Base-by-base conservation (phyloP, 2,113 vertebrate genomes). In the Monarcha castaneiventris region DNA sequence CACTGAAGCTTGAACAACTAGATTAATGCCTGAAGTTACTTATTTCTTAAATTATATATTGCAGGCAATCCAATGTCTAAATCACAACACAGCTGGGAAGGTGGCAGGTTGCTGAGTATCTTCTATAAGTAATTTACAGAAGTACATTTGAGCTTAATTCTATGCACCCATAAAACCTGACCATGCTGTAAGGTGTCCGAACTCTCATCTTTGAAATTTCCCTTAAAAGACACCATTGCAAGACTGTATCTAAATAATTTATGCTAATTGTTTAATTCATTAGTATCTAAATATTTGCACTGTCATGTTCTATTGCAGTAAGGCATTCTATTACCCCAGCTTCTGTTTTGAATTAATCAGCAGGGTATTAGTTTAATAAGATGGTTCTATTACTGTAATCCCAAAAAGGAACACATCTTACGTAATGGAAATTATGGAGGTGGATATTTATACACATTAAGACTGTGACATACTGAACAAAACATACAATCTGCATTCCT, bases 361-460 rank as follows among this genome's bases (percentile, higher is more conserved):
- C 52, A 84, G 75, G 54, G 49, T 62, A 90, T 88, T 84, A 67
- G 11, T 83, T 93, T 91, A 94, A 90, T 96, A 84, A 91, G 29
- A 80, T 13, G 12, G 59, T 67, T 88, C 69, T 74, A 72, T 81
- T 90, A 64, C 68, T 78, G 72, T 83, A 90, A 88, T 84, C 63
- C 84, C 82, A 51, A 88, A 92, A 95, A 93, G 43, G 72, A 94
- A 93, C 33, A 67, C 52, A 80, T 87, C 62, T 97, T 81, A 92
- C 1, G 11, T 97, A 86, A 97, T 74, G 87, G 96, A 97, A 97
- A 93, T 77, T 69, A 84, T 32, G 41, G 84, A 91, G 78, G n/a
- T 93, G 78, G 79, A 51, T 97, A 96, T 96, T 96, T 96, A 96
- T 93, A 95, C 75, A 93, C 54, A 89, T 86, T 73, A 92, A 79